Conservation (phyloP, 92 coral and sea anemone genomes). For the Parazoanthus swiftii region DNA sequence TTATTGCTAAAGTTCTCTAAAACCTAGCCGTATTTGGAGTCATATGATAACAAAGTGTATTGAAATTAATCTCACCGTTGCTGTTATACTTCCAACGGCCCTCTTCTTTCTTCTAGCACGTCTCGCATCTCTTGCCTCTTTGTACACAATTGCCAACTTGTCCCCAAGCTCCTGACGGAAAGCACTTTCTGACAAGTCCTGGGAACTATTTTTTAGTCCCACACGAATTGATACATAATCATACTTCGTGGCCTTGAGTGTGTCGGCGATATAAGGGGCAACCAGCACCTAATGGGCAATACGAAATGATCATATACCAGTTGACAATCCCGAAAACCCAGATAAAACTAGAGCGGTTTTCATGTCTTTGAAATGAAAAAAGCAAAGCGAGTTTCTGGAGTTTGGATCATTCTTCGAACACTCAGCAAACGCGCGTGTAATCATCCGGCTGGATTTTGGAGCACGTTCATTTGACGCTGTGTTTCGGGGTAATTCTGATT, state of each 20-base stretch:
- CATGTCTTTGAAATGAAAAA: too few species aligned
- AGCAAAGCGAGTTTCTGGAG: too few species aligned
- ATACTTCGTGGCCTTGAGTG: conserved; percentile 53
- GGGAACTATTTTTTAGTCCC: conserved; percentile 43
- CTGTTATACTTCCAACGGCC: conserved; percentile 86
- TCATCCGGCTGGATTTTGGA: too few species aligned
- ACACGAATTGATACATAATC: conserved; percentile 60
- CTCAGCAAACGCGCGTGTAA: too few species aligned
- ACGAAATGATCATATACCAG: too few species aligned
- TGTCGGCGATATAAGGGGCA: conserved; percentile 70
- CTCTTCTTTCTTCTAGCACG: conserved; percentile 64
- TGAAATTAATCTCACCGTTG: conserved; percentile 59
- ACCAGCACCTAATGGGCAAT: conserved; percentile 61
- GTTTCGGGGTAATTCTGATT: too few species aligned
- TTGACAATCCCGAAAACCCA: too few species aligned
- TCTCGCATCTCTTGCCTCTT: conserved; percentile 58
- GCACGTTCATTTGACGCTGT: too few species aligned
- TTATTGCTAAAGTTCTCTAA: too few species aligned
- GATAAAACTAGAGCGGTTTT: too few species aligned
- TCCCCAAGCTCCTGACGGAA: conserved; percentile 57
- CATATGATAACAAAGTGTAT: neutral
- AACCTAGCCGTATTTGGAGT: neutral
- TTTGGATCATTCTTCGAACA: too few species aligned
- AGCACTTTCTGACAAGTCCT: conserved; percentile 50
- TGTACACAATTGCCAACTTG: conserved; percentile 70